phyloP scores from a whole-genome alignment of 1,140 invertebrate genomes.

The Drosophila carrolli region DNA sequence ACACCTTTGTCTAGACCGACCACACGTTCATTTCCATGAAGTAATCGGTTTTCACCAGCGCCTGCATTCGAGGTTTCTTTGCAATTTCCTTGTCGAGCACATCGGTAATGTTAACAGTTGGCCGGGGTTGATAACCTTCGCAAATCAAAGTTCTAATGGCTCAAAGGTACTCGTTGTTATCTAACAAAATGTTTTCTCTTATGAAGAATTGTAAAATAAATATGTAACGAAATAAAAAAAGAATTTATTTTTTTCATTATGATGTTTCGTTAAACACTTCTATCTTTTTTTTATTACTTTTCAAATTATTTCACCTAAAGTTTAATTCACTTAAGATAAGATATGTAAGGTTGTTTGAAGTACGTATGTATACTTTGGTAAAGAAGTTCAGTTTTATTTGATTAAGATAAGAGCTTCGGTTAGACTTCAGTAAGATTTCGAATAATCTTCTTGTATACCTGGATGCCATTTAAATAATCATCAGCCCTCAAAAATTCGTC shows the following conservation, averaged over 20 bases:
- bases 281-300: too few species aligned
- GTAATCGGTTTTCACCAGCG: constrained; percentile 85
- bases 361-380: background rate
- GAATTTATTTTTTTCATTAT: too few species aligned
- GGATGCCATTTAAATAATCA: constrained; percentile 89
- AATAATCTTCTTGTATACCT: constrained; percentile 89
- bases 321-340: background rate
- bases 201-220: too few species aligned
- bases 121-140: constrained; percentile 76
- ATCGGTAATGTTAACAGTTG: constrained; percentile 91
- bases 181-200: too few species aligned
- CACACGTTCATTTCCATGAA: constrained; percentile 93
- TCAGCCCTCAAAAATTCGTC: constrained; percentile 90
- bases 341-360: too few species aligned
- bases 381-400: background rate
- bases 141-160: too few species aligned
- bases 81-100: constrained; percentile 97
- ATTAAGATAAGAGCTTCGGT: constrained; percentile 85
- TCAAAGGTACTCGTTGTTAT: too few species aligned
- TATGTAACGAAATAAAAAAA: too few species aligned
- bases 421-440: constrained; percentile 86
- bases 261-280: too few species aligned
- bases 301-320: too few species aligned
- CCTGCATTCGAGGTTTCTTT: constrained; percentile 87
- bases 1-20: constrained; percentile 94